Conservation (phyloP, 2,797 vertebrate species). For the Psittacula derbiana region DNA sequence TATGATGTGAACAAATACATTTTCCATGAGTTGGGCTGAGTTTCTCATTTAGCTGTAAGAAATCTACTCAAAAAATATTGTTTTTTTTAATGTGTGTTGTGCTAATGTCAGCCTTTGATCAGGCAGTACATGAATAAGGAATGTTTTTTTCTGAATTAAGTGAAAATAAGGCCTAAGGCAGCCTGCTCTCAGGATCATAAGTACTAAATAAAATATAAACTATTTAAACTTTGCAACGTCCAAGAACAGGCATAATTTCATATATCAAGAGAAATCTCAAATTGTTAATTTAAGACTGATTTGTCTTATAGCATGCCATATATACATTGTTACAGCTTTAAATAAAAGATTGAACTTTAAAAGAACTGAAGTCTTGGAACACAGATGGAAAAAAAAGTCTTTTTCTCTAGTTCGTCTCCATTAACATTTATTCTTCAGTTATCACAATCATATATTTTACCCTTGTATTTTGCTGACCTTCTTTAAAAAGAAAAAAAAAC, state of each 20-base stretch:
- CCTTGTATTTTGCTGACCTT: neutral
- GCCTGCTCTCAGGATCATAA: slow-evolving; percentile 33
- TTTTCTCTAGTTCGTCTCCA: neutral
- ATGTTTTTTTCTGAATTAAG: slow-evolving; percentile 70
- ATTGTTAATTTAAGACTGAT: neutral
- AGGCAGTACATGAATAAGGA: slow-evolving; percentile 63
- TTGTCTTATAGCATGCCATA: neutral
- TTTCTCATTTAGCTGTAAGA: slow-evolving; percentile 31
- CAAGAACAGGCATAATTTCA: neutral
- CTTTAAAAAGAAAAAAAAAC: neutral
- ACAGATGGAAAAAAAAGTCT: neutral
- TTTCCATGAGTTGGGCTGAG: slow-evolving; percentile 41
- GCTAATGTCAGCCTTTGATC: slow-evolving; percentile 70
- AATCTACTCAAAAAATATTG: slow-evolving; percentile 12
- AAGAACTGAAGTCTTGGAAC: neutral
- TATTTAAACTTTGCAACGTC: slow-evolving; percentile 20
- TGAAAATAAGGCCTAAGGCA: slow-evolving; percentile 61
- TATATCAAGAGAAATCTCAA: neutral
- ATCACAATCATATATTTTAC: neutral
- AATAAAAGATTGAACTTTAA: neutral
- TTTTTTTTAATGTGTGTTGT: slow-evolving; percentile 20
- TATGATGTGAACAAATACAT: slow-evolving; percentile 42
- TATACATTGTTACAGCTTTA: neutral
- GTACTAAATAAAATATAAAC: slow-evolving; percentile 64
- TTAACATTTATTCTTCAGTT: neutral